phyloP scores from a whole-genome alignment of 2,888 invertebrate genomes.

The Dynastes maya region DNA sequence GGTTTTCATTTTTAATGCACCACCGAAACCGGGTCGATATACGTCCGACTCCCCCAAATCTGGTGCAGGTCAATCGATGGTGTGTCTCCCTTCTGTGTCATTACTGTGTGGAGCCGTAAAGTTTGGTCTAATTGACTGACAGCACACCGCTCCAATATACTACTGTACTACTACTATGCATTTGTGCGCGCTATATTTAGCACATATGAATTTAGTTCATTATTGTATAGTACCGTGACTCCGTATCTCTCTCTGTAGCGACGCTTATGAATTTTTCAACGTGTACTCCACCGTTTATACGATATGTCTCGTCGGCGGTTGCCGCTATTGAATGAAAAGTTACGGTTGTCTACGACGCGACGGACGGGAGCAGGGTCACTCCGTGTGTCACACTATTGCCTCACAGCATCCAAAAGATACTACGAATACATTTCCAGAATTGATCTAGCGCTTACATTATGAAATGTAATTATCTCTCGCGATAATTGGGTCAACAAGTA shows the following conservation, averaged over 20 bases:
- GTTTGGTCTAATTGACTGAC: constrained; percentile 43
- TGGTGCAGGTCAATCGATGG: constrained; percentile 43
- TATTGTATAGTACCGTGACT: constrained; percentile 26
- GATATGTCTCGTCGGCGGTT: neutral
- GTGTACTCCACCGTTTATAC: constrained; percentile 18
- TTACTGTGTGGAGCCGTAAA: constrained; percentile 25
- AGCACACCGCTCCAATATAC: constrained; percentile 22
- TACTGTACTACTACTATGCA: constrained; percentile 43
- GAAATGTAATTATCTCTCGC: constrained; percentile 17
- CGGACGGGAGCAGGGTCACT: neutral
- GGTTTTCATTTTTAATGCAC: constrained; percentile 42
- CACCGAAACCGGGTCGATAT: constrained; percentile 28
- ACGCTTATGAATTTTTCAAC: constrained; percentile 34
- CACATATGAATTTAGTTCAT: constrained; percentile 35
- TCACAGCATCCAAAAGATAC: neutral
- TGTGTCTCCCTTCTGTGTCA: constrained; percentile 34
- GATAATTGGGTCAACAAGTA: constrained; percentile 15
- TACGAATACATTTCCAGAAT: constrained; percentile 14
- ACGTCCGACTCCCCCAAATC: constrained; percentile 41
- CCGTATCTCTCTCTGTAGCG: neutral
- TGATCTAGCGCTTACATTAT: constrained; percentile 13
- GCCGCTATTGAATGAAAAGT: constrained; percentile 19
- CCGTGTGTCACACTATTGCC: constrained; percentile 14
- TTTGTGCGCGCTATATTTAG: constrained; percentile 39
- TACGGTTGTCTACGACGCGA: neutral